Conservation (phyloP, 2,113 vertebrate species). For the Tricholaema leucomelas region DNA sequence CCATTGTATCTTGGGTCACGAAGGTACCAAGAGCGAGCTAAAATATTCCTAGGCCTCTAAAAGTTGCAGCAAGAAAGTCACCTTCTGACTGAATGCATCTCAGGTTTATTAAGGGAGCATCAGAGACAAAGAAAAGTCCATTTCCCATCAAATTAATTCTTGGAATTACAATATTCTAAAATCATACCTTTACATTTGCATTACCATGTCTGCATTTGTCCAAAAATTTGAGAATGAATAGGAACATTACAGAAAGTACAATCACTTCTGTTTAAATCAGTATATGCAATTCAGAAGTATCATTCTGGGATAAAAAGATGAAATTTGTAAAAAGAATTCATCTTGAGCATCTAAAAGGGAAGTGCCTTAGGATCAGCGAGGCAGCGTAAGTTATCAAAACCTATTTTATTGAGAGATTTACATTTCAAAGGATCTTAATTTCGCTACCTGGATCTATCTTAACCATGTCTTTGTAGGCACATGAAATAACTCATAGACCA, state of each 20-base stretch:
- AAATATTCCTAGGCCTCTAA: not conserved
- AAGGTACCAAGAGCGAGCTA: not conserved
- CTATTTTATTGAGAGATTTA: conserved; percentile 43
- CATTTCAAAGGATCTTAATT: conserved; percentile 62
- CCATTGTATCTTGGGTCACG: not conserved
- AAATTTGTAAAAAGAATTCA: conserved; percentile 47
- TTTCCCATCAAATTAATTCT: conserved; percentile 44
- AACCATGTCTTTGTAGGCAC: conserved; percentile 29
- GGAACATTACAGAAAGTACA: conserved; percentile 11
- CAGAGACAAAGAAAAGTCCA: not conserved
- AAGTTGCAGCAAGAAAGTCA: conserved; percentile 25
- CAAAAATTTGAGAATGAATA: conserved; percentile 39
- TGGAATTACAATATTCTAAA: not conserved
- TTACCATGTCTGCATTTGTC: conserved; percentile 41
- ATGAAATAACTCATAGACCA: conserved; percentile 38
- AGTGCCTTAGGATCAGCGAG: conserved; percentile 6
- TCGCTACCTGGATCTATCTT: conserved; percentile 41
- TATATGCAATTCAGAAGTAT: conserved; percentile 32
- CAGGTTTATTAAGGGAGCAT: conserved; percentile 1
- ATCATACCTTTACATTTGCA: conserved; percentile 18
- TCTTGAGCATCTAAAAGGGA: conserved; percentile 6
- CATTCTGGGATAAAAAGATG: conserved; percentile 47
- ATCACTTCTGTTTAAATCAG: conserved; percentile 33
- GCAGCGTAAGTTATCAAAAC: conserved; percentile 27
- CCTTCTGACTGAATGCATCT: not conserved